Evolutionary conservation across 2,888 invertebrate species (phyloP).

Genomic region (Crioceris asparagi): DNA sequence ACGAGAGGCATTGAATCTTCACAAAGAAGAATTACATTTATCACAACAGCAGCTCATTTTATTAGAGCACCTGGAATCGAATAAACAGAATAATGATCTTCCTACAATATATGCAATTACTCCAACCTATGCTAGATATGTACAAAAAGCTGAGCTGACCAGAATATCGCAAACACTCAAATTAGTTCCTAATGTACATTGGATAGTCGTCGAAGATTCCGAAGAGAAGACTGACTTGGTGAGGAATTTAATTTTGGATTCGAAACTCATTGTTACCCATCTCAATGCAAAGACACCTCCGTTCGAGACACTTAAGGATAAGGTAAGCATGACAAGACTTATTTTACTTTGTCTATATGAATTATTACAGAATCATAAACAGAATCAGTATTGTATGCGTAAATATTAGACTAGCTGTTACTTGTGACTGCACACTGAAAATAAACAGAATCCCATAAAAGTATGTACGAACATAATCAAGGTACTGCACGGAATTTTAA

Average conservation of each 20-base stretch:
- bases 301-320: conserved; percentile 54
- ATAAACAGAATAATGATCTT: conserved; percentile 18
- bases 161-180: conserved; percentile 80
- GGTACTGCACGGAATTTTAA: too few species aligned
- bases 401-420: too few species aligned
- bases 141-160: conserved; percentile 90
- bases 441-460: too few species aligned
- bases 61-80: conserved; percentile 27
- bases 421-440: too few species aligned
- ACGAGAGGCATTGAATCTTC: conserved; percentile 27
- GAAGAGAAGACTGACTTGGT: conserved; percentile 61
- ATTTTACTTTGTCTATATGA: too few species aligned
- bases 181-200: conserved; percentile 80
- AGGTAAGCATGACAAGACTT: conserved; percentile 27
- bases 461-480: too few species aligned
- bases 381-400: too few species aligned
- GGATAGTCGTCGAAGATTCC: conserved; percentile 89
- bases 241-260: conserved; percentile 54
- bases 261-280: conserved; percentile 46
- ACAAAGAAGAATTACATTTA: conserved; percentile 31
- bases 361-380: too few species aligned
- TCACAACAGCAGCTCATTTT: conserved; percentile 31
- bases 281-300: conserved; percentile 60
- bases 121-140: conserved; percentile 78
- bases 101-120: conserved; percentile 85